Percentiles rank a stretch among this genome's conserved stretches.
Evolutionary conservation across 2,113 vertebrate species (phyloP).

Genomic region (Chloropsis hardwickii): DNA sequence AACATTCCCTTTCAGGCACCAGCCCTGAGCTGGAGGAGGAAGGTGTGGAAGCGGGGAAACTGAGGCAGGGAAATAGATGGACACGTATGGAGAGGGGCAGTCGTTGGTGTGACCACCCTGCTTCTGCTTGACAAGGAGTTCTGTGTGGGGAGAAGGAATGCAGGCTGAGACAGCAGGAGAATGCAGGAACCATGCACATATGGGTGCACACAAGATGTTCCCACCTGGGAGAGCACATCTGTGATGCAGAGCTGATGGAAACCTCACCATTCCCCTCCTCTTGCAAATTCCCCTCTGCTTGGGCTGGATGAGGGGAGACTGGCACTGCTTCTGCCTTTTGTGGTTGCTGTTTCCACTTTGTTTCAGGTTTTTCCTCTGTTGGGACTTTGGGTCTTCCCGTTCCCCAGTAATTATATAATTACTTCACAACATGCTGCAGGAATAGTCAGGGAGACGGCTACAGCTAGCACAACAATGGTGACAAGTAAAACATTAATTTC

Average conservation of each 20-base stretch:
- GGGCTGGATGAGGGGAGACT: not conserved
- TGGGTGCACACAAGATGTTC: rapidly evolving
- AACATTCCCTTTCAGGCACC: rapidly evolving
- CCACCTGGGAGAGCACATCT: not conserved
- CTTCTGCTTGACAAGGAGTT: not conserved
- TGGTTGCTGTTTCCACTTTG: conserved; percentile 33
- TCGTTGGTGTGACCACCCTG: not conserved
- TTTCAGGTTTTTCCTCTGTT: conserved; percentile 62
- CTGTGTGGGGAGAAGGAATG: not conserved
- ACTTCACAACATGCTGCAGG: conserved; percentile 74
- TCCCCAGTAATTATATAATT: conserved; percentile 72
- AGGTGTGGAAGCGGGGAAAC: not conserved
- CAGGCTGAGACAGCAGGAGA: not conserved
- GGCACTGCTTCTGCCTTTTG: not conserved
- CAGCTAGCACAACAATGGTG: conserved; percentile 78
- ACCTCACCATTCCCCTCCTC: not conserved
- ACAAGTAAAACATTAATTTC: conserved; percentile 88
- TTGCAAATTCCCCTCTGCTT: not conserved
- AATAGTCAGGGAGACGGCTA: conserved; percentile 66
- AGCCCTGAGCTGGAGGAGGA: not conserved
- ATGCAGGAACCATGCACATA: rapidly evolving
- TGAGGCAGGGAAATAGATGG: not conserved
- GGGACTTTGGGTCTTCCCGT: conserved; percentile 64
- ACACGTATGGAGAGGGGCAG: rapidly evolving
- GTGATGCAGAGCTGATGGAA: not conserved